These are phyloP conservation scores for Rhamnusium bicolor DNA, from an alignment of 2,888 invertebrate species.

Conservation along the genomic window DNA sequence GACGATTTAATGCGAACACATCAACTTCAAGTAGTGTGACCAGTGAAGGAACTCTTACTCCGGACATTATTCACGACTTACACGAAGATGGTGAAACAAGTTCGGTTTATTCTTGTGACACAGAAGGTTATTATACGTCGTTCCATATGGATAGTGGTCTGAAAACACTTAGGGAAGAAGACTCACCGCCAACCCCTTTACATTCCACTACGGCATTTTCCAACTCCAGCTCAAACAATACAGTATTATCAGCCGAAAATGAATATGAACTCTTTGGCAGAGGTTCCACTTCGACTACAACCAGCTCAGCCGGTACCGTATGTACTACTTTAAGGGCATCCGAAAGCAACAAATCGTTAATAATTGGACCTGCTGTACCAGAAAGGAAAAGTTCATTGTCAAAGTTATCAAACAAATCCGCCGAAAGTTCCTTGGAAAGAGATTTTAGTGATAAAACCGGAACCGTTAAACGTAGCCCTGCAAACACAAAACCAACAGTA, in stretches of 20 bases:
- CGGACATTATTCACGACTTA: slow-evolving; percentile 85
- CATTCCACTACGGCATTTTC: slow-evolving; percentile 82
- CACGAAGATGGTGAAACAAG: slow-evolving; percentile 90
- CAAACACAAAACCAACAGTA: slow-evolving; percentile 73
- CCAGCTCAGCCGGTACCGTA: slow-evolving; percentile 92
- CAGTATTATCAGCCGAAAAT: slow-evolving; percentile 84
- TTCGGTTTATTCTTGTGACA: slow-evolving; percentile 95
- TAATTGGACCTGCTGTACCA: slow-evolving; percentile 84
- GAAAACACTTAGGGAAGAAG: slow-evolving; percentile 86
- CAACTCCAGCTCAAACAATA: slow-evolving; percentile 79
- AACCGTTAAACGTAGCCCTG: slow-evolving; percentile 69
- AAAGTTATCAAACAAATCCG: slow-evolving; percentile 72
- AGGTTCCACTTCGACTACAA: slow-evolving; percentile 92
- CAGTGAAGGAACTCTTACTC: slow-evolving; percentile 88
- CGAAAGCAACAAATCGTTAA: slow-evolving; percentile 77
- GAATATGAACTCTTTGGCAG: slow-evolving; percentile 94
- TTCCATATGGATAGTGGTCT: slow-evolving; percentile 97
- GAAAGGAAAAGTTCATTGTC: slow-evolving; percentile 86
- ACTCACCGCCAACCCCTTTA: slow-evolving; percentile 82
- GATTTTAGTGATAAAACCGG: slow-evolving; percentile 69
- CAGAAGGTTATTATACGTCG: slow-evolving; percentile 97
- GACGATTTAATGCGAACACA: slow-evolving; percentile 77
- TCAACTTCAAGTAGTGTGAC: slow-evolving; percentile 89
- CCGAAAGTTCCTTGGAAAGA: slow-evolving; percentile 71
- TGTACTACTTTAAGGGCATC: slow-evolving; percentile 86